Evolutionary conservation across 64 coral and sea anemone species (phyloP).

Genomic region (Pocillopora verrucosa): DNA sequence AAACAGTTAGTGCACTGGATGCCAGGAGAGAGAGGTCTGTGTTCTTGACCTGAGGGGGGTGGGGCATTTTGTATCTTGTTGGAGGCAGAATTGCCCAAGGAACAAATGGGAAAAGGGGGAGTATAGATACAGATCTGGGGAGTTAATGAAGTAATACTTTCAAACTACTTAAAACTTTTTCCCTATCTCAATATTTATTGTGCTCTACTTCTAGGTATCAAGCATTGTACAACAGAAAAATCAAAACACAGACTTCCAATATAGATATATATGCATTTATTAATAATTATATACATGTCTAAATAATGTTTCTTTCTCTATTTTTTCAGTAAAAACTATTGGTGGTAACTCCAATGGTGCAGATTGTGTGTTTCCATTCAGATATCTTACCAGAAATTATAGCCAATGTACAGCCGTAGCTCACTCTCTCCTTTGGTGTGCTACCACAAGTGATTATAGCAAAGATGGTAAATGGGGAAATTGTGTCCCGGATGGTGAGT

Average conservation of each 20-base stretch:
- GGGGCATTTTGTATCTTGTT: too few species aligned
- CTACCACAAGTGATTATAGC: constrained; percentile 63
- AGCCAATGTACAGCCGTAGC: constrained; percentile 20
- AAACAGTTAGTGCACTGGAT: too few species aligned
- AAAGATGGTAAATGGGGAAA: constrained; percentile 71
- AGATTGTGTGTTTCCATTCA: constrained; percentile 80
- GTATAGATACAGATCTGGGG: too few species aligned
- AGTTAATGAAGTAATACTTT: not conserved
- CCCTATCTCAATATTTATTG: too few species aligned
- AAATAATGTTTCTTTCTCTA: not conserved
- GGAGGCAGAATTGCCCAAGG: too few species aligned
- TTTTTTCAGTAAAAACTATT: constrained; percentile 17
- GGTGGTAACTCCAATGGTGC: constrained; percentile 64
- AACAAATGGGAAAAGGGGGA: too few species aligned
- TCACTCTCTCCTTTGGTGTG: constrained; percentile 63
- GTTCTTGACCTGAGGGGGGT: too few species aligned
- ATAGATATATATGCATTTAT: too few species aligned
- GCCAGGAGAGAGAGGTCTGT: too few species aligned
- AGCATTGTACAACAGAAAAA: too few species aligned
- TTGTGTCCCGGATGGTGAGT: constrained; percentile 56
- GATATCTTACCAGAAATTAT: constrained; percentile 29
- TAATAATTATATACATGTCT: not conserved
- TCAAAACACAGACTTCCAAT: too few species aligned
- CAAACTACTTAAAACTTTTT: not conserved
- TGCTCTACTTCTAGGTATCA: too few species aligned